phyloP scores from a whole-genome alignment of 64 coral and sea anemone genomes.

The Montipora sp. region DNA sequence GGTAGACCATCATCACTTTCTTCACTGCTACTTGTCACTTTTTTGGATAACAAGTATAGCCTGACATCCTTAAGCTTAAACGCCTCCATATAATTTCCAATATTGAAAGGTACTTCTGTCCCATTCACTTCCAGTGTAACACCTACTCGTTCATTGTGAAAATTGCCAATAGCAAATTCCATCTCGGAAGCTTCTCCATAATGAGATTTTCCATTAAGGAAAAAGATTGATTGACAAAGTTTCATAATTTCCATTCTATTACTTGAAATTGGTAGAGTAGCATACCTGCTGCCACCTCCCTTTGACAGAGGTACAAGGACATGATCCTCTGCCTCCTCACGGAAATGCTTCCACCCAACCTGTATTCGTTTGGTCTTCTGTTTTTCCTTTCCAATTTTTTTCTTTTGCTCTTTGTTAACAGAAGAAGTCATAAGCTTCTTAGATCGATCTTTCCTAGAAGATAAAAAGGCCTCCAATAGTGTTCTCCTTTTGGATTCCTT shows the following conservation, averaged over 20 bases:
- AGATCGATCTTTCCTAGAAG: slow-evolving; percentile 69
- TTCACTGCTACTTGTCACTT: slow-evolving; percentile 54
- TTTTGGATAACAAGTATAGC: slow-evolving; percentile 69
- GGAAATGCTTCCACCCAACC: slow-evolving; percentile 70
- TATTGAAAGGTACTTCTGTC: slow-evolving; percentile 52
- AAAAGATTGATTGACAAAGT: slow-evolving; percentile 75
- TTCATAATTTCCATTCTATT: slow-evolving; percentile 56
- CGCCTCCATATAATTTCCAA: slow-evolving; percentile 77
- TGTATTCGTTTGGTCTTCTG: slow-evolving; percentile 66
- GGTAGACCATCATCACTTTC: slow-evolving; percentile 55
- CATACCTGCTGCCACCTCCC: slow-evolving; percentile 72
- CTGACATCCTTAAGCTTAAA: slow-evolving; percentile 77
- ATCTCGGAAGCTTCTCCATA: slow-evolving; percentile 66
- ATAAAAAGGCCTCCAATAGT: slow-evolving; percentile 60
- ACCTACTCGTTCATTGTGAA: slow-evolving; percentile 65
- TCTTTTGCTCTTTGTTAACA: slow-evolving; percentile 52
- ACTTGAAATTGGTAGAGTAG: slow-evolving; percentile 33
- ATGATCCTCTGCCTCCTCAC: slow-evolving; percentile 53
- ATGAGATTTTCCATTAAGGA: slow-evolving; percentile 61
- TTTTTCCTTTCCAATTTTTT: slow-evolving; percentile 73
- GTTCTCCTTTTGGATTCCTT: slow-evolving; percentile 66
- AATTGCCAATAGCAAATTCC: slow-evolving; percentile 70
- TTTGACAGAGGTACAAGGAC: slow-evolving; percentile 66
- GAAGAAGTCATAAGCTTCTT: slow-evolving; percentile 26
- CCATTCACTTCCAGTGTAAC: slow-evolving; percentile 62